Evolutionary conservation across 2,797 vertebrate genomes (phyloP), one percentile per base, ranked within the genome.

Genomic region (Macropodus opercularis): DNA sequence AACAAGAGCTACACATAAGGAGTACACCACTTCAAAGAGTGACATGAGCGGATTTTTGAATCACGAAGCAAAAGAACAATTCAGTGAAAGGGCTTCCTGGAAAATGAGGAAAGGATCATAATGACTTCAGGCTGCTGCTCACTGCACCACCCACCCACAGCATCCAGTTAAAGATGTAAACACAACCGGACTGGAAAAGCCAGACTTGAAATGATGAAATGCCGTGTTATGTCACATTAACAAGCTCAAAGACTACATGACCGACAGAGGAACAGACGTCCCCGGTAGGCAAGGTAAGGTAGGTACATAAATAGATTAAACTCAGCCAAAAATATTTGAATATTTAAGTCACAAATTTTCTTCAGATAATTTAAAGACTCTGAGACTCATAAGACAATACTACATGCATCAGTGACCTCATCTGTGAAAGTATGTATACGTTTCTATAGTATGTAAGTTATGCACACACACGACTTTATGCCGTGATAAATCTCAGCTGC

Each of bases 161-260:
- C 52, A 36, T 55, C 64, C 46, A 54, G 78, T 80, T 57, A 50
- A 69, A 69, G 69, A 80, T 66, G 72, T 58, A 72, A 81, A 85
- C 77, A 78, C 65, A 68, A 51, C 63, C 58, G n/a, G 42, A 52
- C 65, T 62, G 56, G 40, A 53, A 46, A 64, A 42, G 12, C 19
- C n/a, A 50, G 39, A 65, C 51, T 69, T 72, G 71, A 82, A 74
- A 75, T 49, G 54, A 43, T 47, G 57, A 27, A 5, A 52, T 18
- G 36, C 21, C 35, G 15, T 26, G 38, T 71, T 52, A 70, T 34
- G 63, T 53, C 50, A 56, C 69, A 66, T 62, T 42, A 35, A 63
- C 58, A 63, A 48, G 34, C 57, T 2, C 12, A 22, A 42, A 60
- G 42, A 31, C 14, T n/a, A n/a, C n/a, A 32, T 32, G 13, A 32